These are phyloP conservation scores for Luffia ferchaultella DNA, from an alignment of 2,888 invertebrate genomes.

Conservation along the genomic window DNA sequence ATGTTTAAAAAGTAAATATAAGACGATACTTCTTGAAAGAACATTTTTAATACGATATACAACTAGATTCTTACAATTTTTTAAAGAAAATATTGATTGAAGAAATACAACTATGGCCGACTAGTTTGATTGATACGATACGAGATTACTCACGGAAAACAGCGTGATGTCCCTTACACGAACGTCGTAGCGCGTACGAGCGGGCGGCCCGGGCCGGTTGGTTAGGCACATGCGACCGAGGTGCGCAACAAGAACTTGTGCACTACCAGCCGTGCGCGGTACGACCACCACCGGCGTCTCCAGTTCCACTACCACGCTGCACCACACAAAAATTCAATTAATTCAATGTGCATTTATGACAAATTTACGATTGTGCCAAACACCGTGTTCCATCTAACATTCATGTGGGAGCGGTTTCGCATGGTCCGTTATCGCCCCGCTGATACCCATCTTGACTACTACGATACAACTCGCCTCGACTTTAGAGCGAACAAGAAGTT, in stretches of 20 bases:
- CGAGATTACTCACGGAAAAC: conserved; percentile 64
- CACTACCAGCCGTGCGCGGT: conserved; percentile 78
- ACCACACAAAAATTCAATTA: conserved; percentile 17
- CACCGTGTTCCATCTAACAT: not conserved
- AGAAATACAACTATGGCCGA: no score
- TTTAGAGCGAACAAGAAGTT: no score
- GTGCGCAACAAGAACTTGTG: conserved; percentile 90
- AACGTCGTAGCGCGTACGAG: conserved; percentile 63
- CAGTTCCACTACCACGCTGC: conserved; percentile 78
- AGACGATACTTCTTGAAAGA: no score
- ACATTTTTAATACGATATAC: no score
- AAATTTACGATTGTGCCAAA: not conserved
- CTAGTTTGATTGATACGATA: not conserved
- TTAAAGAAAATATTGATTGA: no score
- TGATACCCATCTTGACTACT: no score
- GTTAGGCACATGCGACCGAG: conserved; percentile 81
- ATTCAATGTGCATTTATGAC: not conserved
- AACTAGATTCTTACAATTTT: no score
- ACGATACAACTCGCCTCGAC: no score
- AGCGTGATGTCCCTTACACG: conserved; percentile 89
- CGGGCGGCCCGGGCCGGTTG: conserved; percentile 37
- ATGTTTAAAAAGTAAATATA: no score
- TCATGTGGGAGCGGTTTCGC: not conserved
- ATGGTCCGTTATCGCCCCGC: no score
- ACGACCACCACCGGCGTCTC: conserved; percentile 93